phyloP scores from a whole-genome alignment of 30 jellyfish, hydroid and myxozoan species.

The Turritopsis rubra region DNA sequence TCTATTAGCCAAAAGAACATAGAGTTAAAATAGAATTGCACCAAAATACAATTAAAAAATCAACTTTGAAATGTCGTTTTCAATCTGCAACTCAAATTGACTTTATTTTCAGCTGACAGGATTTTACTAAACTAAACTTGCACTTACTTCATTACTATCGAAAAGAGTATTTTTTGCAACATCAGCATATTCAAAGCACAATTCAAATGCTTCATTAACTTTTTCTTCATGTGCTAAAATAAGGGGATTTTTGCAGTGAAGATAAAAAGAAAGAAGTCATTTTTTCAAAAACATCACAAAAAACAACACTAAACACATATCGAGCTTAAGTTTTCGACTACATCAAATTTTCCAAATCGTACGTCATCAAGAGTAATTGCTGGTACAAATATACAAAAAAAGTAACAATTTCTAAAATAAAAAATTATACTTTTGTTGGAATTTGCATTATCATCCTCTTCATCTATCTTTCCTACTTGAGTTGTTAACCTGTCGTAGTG shows the following conservation, averaged over 20 bases:
- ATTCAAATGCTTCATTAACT: constrained; percentile 5
- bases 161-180: background rate
- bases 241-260: background rate
- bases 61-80: no score
- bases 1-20: background rate
- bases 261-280: no score
- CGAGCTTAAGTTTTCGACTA: no score
- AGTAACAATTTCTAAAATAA: background rate
- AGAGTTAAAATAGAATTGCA: background rate
- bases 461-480: background rate
- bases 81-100: no score
- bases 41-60: background rate
- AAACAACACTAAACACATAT: no score
- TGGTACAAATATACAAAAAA: background rate
- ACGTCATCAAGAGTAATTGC: no score
- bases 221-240: background rate
- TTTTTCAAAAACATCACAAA: no score
- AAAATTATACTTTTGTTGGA: background rate
- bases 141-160: background rate
- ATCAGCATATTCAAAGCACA: constrained; percentile 17
- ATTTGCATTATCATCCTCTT: background rate
- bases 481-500: background rate
- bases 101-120: no score
- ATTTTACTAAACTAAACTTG: no score
- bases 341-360: no score